These are phyloP conservation scores for Drosophila subquinaria DNA, from an alignment of 2,888 invertebrate species.

Conservation along the genomic window DNA sequence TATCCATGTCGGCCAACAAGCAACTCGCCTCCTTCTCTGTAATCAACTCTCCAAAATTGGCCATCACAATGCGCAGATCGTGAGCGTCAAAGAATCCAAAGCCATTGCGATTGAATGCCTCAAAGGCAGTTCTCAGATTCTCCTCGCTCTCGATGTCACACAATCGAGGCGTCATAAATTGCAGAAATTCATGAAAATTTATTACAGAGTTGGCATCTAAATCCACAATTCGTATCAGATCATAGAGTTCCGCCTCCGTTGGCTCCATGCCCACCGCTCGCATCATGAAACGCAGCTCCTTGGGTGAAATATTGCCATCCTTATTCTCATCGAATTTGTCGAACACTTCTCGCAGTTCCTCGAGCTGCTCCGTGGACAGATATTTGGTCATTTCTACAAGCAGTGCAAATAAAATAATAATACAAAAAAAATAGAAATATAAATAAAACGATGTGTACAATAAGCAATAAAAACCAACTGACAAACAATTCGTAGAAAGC, in stretches of 20 bases:
- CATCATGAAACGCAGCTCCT: conserved; percentile 99
- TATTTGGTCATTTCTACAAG: conserved; percentile 73
- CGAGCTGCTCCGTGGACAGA: conserved; percentile 98
- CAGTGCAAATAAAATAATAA: not conserved
- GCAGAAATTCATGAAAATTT: conserved; percentile 98
- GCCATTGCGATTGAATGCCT: conserved; percentile 96
- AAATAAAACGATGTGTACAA: conserved; percentile 11
- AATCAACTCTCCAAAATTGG: conserved; percentile 98
- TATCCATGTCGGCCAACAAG: conserved; percentile 98
- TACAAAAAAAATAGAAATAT: not conserved
- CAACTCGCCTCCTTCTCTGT: conserved; percentile 98
- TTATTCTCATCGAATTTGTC: conserved; percentile 99
- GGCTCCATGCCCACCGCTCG: conserved; percentile 98
- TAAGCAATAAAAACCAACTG: conserved; percentile 48
- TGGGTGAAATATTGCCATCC: conserved; percentile 98
- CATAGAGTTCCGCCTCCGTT: conserved; percentile 99
- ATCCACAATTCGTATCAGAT: conserved; percentile 99
- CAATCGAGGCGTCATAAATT: conserved; percentile 99
- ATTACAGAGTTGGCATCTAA: conserved; percentile 90
- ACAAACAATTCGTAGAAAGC: conserved; percentile 56
- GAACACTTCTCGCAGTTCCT: conserved; percentile 99
- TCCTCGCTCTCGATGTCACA: conserved; percentile 99
- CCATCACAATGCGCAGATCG: conserved; percentile 98
- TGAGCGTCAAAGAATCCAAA: conserved; percentile 98
- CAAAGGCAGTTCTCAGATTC: conserved; percentile 90